Conservation (phyloP, 2,113 vertebrate species). For the Engraulis encrasicolus region DNA sequence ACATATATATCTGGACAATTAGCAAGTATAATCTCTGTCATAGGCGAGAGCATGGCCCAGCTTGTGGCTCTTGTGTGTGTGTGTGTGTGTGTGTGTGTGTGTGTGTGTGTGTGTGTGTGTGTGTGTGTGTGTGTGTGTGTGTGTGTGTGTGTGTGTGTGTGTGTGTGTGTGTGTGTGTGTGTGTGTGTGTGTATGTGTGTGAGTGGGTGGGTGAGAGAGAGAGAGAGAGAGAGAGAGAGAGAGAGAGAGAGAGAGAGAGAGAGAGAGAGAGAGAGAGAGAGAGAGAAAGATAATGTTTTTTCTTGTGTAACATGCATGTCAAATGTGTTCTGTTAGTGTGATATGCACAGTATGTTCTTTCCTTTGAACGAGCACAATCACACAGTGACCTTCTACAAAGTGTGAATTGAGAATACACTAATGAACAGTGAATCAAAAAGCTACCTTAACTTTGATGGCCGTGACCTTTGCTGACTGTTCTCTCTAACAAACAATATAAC, state of each 20-base stretch:
- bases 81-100: background rate
- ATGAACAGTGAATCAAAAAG: too few relatives aligned
- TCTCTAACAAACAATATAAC: too few relatives aligned
- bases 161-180: background rate
- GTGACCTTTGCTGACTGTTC: too few relatives aligned
- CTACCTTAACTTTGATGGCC: too few relatives aligned
- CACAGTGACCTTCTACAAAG: background rate
- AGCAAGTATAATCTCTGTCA: background rate
- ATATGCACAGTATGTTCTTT: background rate
- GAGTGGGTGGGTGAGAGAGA: background rate
- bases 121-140: background rate
- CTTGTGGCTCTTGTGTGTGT: background rate
- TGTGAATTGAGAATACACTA: too few relatives aligned
- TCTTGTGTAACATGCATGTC: too few relatives aligned
- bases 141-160: background rate
- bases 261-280: background rate
- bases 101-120: background rate
- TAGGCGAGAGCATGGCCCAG: background rate
- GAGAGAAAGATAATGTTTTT: background rate
- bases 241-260: background rate
- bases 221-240: background rate
- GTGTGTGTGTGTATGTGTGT: too few relatives aligned
- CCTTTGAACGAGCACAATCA: background rate
- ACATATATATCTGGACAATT: background rate
- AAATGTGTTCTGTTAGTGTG: background rate